Evolutionary conservation across 2,888 invertebrate species (phyloP).

Genomic region (Ophioninae sp.): DNA sequence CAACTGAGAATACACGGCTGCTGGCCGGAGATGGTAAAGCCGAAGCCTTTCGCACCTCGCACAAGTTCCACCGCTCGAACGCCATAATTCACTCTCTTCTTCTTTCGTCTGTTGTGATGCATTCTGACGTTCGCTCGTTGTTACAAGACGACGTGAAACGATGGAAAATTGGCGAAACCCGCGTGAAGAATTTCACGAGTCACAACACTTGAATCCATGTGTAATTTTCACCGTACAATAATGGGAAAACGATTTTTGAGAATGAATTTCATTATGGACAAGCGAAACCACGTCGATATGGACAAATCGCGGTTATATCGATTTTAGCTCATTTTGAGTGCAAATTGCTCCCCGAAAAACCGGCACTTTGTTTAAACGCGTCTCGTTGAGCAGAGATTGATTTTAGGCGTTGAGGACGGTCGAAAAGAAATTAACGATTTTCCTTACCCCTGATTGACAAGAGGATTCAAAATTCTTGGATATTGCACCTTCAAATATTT

Average conservation of each 20-base stretch:
- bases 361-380: constrained; percentile 35
- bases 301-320: neutral
- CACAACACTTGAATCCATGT: constrained; percentile 9
- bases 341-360: constrained; percentile 8
- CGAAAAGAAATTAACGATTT: neutral
- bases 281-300: neutral
- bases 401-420: constrained; percentile 1
- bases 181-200: neutral
- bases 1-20: constrained; percentile 97
- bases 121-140: constrained; percentile 76
- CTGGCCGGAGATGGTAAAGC: constrained; percentile 99
- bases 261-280: constrained; percentile 7
- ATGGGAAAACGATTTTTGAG: neutral
- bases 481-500: constrained; percentile 3
- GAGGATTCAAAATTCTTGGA: constrained; percentile 3
- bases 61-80: constrained; percentile 92
- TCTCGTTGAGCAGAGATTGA: constrained; percentile 16
- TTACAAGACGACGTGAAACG: neutral
- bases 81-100: constrained; percentile 88
- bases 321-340: constrained; percentile 6
- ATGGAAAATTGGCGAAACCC: neutral
- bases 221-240: constrained; percentile 17
- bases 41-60: constrained; percentile 94
- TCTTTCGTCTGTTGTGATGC: constrained; percentile 85
- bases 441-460: neutral